Base-by-base conservation (phyloP, 2,797 vertebrate species). In the Threskiornis aethiopicus region DNA sequence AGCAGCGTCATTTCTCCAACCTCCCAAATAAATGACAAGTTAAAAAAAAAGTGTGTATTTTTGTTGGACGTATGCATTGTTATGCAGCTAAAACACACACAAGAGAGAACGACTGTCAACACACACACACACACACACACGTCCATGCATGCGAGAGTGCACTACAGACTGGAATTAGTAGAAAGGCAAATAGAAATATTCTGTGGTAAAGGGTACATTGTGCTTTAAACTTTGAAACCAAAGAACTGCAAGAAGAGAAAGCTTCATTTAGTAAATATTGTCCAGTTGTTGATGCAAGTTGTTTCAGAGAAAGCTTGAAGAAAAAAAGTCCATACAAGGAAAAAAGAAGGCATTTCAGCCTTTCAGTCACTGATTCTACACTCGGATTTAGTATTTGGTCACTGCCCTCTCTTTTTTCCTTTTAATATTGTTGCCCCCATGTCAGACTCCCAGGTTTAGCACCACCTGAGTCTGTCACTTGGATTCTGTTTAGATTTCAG, bases 201-300 rank as follows among this genome's bases (percentile, higher is more conserved):
- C 54, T 66, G 11, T 55, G 39, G 20, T 8, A 70, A 89, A 83
- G 29, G 10, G 54, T 42, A 35, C 15, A 14, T 10, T 24, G 5
- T 25, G 24, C 49, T 76, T 90, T 77, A 55, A 83, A 59, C 25
- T 90, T 67, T 55, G 67, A 94, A 92, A 93, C 21, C 59, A 76
- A 93, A 59, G 31, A 69, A 52, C n/a, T 70, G 22, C 22, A 47
- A 65, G 16, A 84, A 71, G 25, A 87, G 26, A 65, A 54, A 18
- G 16, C 11, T 73, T 92, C 5, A 5, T 46, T 85, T 47, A 33
- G 44, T 37, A 80, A 62, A 67, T 8, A 6, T 28, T 39, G 17
- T 31, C 24, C 37, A 42, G 39, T 22, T 76, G 26, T 51, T 39
- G 26, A 49, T 65, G 57, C 11, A 57, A 75, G 22, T 33, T 73